A percentile compares a stretch with the other conserved stretches of the same genome.
These are phyloP conservation scores for Percina caprodes DNA, from an alignment of 2,113 vertebrate species.

Conservation along the genomic window DNA sequence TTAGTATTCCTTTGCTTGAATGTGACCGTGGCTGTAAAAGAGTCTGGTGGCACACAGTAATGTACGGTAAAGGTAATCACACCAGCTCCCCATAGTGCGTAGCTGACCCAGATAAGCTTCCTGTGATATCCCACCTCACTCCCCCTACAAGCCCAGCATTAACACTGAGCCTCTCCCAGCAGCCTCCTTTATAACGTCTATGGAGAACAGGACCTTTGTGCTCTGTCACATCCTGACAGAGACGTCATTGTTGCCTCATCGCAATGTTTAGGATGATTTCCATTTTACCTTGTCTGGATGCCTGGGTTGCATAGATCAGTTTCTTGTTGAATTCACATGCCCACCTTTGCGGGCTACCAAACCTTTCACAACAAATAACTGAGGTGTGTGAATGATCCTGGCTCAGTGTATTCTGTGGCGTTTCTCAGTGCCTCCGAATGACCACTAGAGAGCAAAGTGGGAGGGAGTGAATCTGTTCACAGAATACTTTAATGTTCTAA, in stretches of 20 bases:
- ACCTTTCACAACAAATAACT: not conserved
- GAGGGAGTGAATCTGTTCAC: not conserved
- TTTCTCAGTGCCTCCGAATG: slow-evolving; percentile 19
- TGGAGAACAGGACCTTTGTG: slow-evolving; percentile 53
- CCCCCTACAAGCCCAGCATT: slow-evolving; percentile 24
- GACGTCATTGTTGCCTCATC: slow-evolving; percentile 28
- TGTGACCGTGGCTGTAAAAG: slow-evolving; percentile 26
- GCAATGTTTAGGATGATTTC: not conserved
- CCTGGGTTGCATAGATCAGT: no score
- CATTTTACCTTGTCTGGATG: not conserved
- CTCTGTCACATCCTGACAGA: slow-evolving; percentile 46
- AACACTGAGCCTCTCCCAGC: slow-evolving; percentile 45
- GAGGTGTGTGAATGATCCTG: not conserved
- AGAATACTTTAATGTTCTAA: no score
- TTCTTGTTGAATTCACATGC: not conserved
- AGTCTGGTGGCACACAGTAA: slow-evolving; percentile 60
- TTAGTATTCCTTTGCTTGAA: slow-evolving; percentile 61
- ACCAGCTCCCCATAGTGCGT: slow-evolving; percentile 59
- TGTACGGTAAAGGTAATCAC: slow-evolving; percentile 48
- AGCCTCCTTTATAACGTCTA: slow-evolving; percentile 64
- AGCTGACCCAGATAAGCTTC: slow-evolving; percentile 74
- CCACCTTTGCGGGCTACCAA: no score
- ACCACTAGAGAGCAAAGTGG: slow-evolving; percentile 48
- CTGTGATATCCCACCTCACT: slow-evolving; percentile 48
- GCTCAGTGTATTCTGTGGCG: not conserved